phyloP scores from a whole-genome alignment of 1,140 invertebrate species.

The Drosophila navojoa region DNA sequence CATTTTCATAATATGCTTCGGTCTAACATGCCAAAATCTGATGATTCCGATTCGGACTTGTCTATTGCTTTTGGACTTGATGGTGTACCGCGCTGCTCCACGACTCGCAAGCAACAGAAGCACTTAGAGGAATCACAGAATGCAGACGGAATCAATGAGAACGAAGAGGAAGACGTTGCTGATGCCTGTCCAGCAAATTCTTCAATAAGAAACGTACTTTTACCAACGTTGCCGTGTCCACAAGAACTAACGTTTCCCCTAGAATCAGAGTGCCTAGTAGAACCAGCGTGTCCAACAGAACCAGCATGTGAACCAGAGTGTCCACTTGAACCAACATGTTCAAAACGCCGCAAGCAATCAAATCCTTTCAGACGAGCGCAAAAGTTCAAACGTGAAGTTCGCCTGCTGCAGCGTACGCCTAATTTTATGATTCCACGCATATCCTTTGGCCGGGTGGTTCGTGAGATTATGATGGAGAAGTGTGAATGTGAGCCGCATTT shows the following conservation, averaged over 20 bases:
- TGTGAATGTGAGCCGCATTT: not conserved
- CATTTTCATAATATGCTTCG: not conserved
- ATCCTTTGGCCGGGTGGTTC: conserved; percentile 62
- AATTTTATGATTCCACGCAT: conserved; percentile 54
- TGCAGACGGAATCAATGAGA: not conserved
- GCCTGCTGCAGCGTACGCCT: not conserved
- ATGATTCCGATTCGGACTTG: conserved; percentile 1
- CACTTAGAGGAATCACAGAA: not conserved
- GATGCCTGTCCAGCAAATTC: too few relatives aligned
- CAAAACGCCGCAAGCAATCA: conserved; percentile 8
- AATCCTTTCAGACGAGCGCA: not conserved
- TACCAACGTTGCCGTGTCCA: too few relatives aligned
- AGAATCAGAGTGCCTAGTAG: too few relatives aligned
- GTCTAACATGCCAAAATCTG: not conserved
- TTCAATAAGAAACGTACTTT: too few relatives aligned
- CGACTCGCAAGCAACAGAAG: conserved; percentile 1
- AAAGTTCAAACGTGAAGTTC: not conserved
- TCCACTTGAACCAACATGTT: too few relatives aligned
- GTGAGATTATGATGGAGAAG: conserved; percentile 46
- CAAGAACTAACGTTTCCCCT: too few relatives aligned
- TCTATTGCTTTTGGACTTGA: not conserved
- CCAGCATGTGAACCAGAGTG: too few relatives aligned
- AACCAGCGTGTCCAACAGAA: too few relatives aligned
- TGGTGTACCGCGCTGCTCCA: conserved; percentile 1
- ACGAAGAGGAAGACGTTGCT: too few relatives aligned